Evolutionary conservation across 2,113 vertebrate genomes (phyloP), one percentile per base, ranked within the genome.

Genomic region (Cyprinus carpio): DNA sequence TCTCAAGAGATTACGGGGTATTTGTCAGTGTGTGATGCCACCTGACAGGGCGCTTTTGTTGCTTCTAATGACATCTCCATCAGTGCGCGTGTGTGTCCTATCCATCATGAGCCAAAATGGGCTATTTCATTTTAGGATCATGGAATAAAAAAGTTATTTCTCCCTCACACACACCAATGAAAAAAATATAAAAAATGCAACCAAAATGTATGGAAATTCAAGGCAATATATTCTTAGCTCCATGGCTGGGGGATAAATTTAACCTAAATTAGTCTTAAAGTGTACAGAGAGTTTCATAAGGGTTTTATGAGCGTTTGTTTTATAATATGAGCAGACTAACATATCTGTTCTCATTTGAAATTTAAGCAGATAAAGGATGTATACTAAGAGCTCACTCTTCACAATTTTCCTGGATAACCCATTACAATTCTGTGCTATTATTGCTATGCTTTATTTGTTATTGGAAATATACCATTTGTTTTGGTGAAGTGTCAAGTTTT

Each of bases 121-220:
- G 90, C 87, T 89, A 87, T 92, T 93, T 90, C 92, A 94, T 95
- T 92, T 91, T 89, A 88, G 92, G 91, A 91, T 79, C 87, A 89
- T 87, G 91, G 89, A 51, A 49, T 49, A 75, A 74, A 91, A 95
- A 95, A 94, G 92, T 94, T 91, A 92, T 92, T 91, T 90, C 91
- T 92, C 93, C 93, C 94, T 94, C 91, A 93, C 54, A 23, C 76
- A 4, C 92, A 75, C 92, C 92, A 90, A 94, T 95, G 93, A 95
- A 93, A 91, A 93, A 49, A 94, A 95, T 92, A 95, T 95, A 92
- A 93, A 89, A 95, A 94, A 94, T 90, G 84, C 90, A 90, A 93
- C 93, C 93, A 95, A 95, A 95, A 95, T 95, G 92, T 95, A 95
- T 95, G 95, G 94, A 95, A 95, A 95, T 95, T 95, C 94, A 92